These are phyloP conservation scores for Dreissena polymorpha DNA, from an alignment of 1,140 invertebrate species.

Conservation along the genomic window DNA sequence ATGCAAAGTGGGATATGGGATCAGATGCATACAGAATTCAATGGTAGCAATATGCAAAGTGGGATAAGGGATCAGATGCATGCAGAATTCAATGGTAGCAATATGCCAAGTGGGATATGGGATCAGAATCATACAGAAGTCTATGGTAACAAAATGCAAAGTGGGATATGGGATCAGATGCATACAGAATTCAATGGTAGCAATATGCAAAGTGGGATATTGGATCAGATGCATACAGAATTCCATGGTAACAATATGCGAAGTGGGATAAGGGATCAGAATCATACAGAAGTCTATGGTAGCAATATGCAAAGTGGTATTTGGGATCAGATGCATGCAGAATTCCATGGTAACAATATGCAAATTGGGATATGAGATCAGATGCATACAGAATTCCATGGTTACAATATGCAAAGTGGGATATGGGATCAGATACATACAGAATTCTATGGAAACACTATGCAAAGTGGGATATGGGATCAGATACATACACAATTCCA, in stretches of 20 bases:
- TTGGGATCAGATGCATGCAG: conserved; percentile 71
- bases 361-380: no score
- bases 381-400: not conserved
- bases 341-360: conserved; percentile 64
- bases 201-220: conserved; percentile 3
- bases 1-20: conserved; percentile 69
- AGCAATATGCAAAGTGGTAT: conserved; percentile 63
- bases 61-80: no score
- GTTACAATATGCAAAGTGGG: not conserved
- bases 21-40: conserved; percentile 72
- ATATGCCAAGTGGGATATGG: not conserved
- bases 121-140: conserved; percentile 51
- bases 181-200: conserved; percentile 72
- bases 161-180: conserved; percentile 71
- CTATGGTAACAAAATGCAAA: conserved; percentile 62
- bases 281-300: no score
- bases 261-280: not conserved
- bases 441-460: conserved; percentile 63
- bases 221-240: not conserved
- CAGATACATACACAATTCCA: conserved; percentile 67
- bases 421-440: not conserved
- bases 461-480: conserved; percentile 54
- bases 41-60: conserved; percentile 58
- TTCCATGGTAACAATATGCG: not conserved
- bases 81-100: not conserved